Evolutionary conservation across 92 coral and sea anemone species (phyloP).

Genomic region (Siderastrea siderea): DNA sequence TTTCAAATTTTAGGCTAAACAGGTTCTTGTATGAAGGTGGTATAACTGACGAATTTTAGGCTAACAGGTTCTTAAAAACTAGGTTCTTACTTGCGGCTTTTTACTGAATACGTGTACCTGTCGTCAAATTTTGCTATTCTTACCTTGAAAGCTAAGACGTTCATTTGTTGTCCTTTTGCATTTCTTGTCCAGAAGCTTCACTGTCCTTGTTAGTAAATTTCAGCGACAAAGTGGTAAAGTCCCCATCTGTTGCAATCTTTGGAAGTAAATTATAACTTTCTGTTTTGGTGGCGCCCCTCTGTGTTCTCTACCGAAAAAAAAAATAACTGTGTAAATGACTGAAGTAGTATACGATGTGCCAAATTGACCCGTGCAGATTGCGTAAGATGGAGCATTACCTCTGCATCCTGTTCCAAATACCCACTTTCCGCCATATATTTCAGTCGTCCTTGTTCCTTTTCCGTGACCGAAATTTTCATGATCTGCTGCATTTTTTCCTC

Average conservation of each 20-base stretch:
- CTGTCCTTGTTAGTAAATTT: neutral
- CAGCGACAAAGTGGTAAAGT: neutral
- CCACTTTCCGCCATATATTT: neutral
- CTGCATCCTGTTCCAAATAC: neutral
- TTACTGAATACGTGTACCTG: too few species aligned
- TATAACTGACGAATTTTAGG: too few species aligned
- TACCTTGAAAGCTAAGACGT: neutral
- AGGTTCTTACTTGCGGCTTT: too few species aligned
- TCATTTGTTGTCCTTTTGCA: neutral
- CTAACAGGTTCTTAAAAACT: too few species aligned
- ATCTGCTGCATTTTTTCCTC: constrained; percentile 56
- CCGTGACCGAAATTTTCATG: constrained; percentile 37
- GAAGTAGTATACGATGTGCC: neutral
- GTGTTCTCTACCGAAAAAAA: neutral
- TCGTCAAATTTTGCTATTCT: neutral
- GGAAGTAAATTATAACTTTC: neutral
- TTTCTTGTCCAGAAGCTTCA: neutral
- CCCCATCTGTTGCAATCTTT: neutral
- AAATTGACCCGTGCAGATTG: neutral
- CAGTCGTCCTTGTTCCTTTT: constrained; percentile 4
- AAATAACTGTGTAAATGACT: neutral
- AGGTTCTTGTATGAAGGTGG: too few species aligned
- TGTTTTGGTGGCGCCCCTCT: neutral
- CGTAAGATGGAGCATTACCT: neutral
- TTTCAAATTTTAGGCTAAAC: too few species aligned